Base-by-base conservation (phyloP, 2,888 invertebrate species). In the Hypomecis punctinalis region DNA sequence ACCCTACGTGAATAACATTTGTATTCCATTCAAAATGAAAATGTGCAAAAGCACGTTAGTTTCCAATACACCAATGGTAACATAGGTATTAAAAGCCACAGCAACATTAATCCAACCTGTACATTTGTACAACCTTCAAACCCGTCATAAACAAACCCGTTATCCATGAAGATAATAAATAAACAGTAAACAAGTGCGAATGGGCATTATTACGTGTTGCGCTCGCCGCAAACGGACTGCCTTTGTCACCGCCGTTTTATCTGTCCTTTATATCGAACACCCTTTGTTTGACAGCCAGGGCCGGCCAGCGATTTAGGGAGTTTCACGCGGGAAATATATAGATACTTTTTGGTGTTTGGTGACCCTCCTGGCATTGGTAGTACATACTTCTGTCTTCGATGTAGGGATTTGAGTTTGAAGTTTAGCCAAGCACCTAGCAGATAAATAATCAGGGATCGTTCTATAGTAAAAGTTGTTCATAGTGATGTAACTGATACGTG, bases 301-400 rank as follows among this genome's bases (percentile, higher is more conserved):
- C 54, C 10, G 56, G 61, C 8, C 80, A 74, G 74, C 80, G 81
- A 83, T 81, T 85, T 80, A 76, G 76, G 79, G 76, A 81, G 82
- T 80, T 82, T 76, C 79, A 75, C 71, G 64, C 61, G 58, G 59
- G 62, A 73, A 81, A 80, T 76, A 78, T 75, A 74, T 70, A 75
- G 66, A 67, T 40, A 8, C 40, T 10, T 10, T n/a, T 40, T 40
- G 40, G 10, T 10, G 8, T 40, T 40, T 40, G 7, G 40, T 8
- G 9, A 40, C 10, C 40, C 0, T 10, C 4, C 3, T 23, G 23
- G 23, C 3, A 23, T 3, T 23, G 23, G 23, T 23, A 23, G 23
- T 23, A n/a, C n/a, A n/a, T n/a, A 23, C 23, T 23, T 23, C 23
- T 23, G 23, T 23, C 23, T 23, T 23, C 23, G 23, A 23, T 23